Percentiles rank a stretch among this genome's conserved stretches.
These are phyloP conservation scores for Phaethon lepturus DNA, from an alignment of 2,113 vertebrate species.

Conservation along the genomic window DNA sequence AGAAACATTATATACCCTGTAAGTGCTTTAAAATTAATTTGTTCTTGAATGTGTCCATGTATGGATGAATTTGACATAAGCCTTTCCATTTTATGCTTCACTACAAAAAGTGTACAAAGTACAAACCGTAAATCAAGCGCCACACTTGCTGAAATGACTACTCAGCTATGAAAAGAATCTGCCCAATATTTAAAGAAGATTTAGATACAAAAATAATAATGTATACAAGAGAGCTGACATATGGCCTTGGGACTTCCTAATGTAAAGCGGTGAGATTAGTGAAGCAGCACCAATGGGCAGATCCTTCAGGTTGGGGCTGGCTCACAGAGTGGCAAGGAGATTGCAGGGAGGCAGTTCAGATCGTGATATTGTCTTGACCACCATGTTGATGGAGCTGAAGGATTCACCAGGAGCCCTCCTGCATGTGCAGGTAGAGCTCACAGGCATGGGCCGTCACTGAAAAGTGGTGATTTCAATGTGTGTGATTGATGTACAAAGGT, in stretches of 20 bases:
- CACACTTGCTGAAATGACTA: constrained; percentile 46
- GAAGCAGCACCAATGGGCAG: not conserved
- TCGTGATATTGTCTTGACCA: not conserved
- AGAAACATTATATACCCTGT: constrained; percentile 64
- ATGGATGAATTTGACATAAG: constrained; percentile 70
- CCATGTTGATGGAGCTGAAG: not conserved
- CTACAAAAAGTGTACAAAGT: constrained; percentile 62
- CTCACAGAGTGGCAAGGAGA: not conserved
- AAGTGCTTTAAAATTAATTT: constrained; percentile 78
- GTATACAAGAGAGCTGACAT: not conserved
- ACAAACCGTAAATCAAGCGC: constrained; percentile 68
- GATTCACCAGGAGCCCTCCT: not conserved
- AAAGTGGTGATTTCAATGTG: not conserved
- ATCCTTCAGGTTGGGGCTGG: not conserved
- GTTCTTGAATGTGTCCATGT: constrained; percentile 64
- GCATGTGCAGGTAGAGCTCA: not conserved
- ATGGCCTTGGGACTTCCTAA: not conserved
- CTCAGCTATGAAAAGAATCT: constrained; percentile 42
- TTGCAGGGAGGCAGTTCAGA: not conserved
- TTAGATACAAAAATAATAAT: constrained; percentile 26
- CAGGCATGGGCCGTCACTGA: not conserved
- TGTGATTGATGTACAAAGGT: not conserved
- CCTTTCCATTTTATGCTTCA: constrained; percentile 68
- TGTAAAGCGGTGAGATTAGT: not conserved
- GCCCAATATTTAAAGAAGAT: constrained; percentile 50